A percentile compares a stretch with the other conserved stretches of the same genome.
Conservation (phyloP, 1,140 invertebrate species). For the Drosophila ironensis region DNA sequence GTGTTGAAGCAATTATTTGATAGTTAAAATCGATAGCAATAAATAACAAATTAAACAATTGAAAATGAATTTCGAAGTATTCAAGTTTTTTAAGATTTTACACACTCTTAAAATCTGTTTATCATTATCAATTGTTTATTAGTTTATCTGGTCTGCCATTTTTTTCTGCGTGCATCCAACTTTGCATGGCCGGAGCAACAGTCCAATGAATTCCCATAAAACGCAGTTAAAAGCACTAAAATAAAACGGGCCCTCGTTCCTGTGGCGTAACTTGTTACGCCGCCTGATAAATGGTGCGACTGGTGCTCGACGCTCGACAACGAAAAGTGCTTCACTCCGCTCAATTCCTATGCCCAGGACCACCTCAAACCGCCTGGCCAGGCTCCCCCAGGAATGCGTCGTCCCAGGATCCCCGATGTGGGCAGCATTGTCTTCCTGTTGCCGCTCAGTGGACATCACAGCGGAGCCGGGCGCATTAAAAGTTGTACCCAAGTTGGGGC, state of each 20-base stretch:
- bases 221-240: constrained; percentile 56
- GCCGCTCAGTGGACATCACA: constrained; percentile 17
- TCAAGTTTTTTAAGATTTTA: no score
- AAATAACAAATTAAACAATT: no score
- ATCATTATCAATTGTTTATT: no score
- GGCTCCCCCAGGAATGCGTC: not conserved
- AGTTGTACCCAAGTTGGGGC: constrained; percentile 48
- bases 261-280: constrained; percentile 69
- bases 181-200: constrained; percentile 16
- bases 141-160: no score
- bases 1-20: no score
- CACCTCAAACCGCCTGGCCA: no score
- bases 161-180: no score
- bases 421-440: constrained; percentile 50
- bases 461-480: constrained; percentile 51
- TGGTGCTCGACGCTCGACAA: constrained; percentile 28
- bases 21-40: no score
- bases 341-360: no score
- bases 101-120: no score
- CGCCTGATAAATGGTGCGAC: constrained; percentile 61
- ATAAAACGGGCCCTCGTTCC: constrained; percentile 47
- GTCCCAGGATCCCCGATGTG: not conserved
- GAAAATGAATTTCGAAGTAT: no score
- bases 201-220: constrained; percentile 46
- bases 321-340: constrained; percentile 21